phyloP scores from a whole-genome alignment of 2,113 vertebrate genomes.

The Patagioenas fasciata region DNA sequence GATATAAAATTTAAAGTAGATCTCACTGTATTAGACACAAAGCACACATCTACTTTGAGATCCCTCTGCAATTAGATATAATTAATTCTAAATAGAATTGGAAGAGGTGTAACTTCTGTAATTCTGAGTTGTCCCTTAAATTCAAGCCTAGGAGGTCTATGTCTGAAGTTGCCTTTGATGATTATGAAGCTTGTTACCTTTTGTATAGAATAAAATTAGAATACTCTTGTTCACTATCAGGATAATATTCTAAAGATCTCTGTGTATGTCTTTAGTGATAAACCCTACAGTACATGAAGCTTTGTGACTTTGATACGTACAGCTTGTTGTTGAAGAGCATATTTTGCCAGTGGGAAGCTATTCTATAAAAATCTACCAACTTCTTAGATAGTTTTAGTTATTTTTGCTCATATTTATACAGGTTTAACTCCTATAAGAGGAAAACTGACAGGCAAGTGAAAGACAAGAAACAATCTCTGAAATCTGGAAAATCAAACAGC shows the following conservation, averaged over 20 bases:
- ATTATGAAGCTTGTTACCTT: neutral
- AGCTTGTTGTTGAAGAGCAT: neutral
- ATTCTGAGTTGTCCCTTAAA: neutral
- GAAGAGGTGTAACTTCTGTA: neutral
- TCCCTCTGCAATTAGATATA: neutral
- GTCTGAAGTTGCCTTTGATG: neutral
- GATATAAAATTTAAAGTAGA: neutral
- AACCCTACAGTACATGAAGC: neutral
- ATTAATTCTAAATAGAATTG: neutral
- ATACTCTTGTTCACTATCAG: neutral
- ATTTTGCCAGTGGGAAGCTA: neutral
- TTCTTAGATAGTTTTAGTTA: neutral
- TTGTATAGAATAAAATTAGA: neutral
- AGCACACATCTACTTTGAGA: neutral
- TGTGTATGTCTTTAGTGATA: neutral
- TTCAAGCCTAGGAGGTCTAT: neutral
- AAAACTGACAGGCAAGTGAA: neutral
- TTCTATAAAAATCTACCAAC: neutral
- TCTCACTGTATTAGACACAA: neutral
- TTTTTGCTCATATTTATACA: neutral
- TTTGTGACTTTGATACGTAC: neutral
- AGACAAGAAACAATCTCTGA: neutral
- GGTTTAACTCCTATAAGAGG: neutral
- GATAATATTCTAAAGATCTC: neutral
- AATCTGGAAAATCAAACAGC: neutral